These are phyloP conservation scores for Notechis scutatus DNA, from an alignment of 2,113 vertebrate species.

Conservation along the genomic window DNA sequence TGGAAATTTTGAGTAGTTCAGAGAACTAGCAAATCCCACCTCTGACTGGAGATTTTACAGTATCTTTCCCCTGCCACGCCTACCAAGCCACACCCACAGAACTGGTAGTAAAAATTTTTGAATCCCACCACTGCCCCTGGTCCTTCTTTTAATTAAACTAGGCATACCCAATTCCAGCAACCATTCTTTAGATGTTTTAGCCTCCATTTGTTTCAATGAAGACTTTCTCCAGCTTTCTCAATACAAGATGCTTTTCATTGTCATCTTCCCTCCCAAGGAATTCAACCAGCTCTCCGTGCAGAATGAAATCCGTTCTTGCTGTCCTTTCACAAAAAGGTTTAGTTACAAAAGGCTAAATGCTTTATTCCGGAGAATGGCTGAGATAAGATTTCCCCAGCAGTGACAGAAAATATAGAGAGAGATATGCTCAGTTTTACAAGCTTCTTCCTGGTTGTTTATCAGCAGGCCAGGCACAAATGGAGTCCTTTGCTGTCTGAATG, in stretches of 20 bases:
- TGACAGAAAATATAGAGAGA: constrained; percentile 52
- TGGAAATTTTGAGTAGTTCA: no score
- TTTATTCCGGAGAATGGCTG: constrained; percentile 64
- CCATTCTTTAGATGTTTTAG: no score
- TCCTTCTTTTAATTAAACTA: not conserved
- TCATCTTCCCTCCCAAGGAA: constrained; percentile 15
- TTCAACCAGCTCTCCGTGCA: constrained; percentile 21
- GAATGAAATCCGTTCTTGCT: constrained; percentile 59
- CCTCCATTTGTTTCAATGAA: not conserved
- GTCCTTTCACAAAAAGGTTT: constrained; percentile 50
- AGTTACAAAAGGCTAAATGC: constrained; percentile 62
- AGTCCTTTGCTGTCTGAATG: constrained; percentile 57
- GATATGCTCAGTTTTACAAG: constrained; percentile 55
- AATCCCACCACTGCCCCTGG: no score
- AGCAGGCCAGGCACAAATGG: constrained; percentile 50
- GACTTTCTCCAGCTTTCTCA: not conserved
- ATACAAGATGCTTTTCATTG: constrained; percentile 26
- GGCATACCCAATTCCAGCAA: no score
- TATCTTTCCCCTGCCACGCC: no score
- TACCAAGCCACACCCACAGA: no score
- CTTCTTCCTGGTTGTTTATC: constrained; percentile 62
- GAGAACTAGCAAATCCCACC: no score
- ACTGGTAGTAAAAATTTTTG: no score
- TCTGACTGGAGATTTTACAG: no score
- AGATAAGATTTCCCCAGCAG: constrained; percentile 64